phyloP scores from a whole-genome alignment of 2,113 vertebrate genomes.

The Microcebus tavaratra region DNA sequence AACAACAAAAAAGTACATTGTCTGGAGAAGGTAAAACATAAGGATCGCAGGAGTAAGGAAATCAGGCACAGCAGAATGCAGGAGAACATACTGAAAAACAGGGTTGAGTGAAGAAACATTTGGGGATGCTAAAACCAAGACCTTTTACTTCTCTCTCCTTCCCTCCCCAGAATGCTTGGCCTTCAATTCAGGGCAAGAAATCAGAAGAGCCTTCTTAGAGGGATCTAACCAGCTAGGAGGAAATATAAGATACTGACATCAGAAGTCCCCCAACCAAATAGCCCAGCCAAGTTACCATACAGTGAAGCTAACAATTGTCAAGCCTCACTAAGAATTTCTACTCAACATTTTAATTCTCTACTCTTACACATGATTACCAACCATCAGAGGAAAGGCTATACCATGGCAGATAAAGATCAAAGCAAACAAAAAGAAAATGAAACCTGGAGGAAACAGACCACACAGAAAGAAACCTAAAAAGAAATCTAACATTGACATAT shows the following conservation, averaged over 20 bases:
- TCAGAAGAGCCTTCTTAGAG: neutral
- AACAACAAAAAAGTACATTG: neutral
- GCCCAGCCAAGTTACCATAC: neutral
- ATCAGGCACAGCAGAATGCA: neutral
- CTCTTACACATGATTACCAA: neutral
- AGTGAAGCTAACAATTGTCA: neutral
- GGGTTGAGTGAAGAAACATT: neutral
- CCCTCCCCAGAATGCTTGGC: neutral
- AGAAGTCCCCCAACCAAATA: neutral
- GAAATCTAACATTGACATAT: neutral
- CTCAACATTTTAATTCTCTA: neutral
- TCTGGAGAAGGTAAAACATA: constrained; percentile 18
- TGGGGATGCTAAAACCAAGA: neutral
- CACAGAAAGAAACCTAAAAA: neutral
- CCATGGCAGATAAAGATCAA: constrained; percentile 23
- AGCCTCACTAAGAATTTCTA: neutral
- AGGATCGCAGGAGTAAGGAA: neutral
- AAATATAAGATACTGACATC: neutral
- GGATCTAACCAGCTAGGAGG: neutral
- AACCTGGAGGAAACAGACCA: neutral
- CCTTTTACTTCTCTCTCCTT: neutral
- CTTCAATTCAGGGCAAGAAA: neutral
- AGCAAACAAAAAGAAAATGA: neutral
- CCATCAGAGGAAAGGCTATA: neutral
- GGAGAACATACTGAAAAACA: neutral